Base-by-base conservation (phyloP, 2,113 vertebrate genomes). In the Coregonus clupeaformis region DNA sequence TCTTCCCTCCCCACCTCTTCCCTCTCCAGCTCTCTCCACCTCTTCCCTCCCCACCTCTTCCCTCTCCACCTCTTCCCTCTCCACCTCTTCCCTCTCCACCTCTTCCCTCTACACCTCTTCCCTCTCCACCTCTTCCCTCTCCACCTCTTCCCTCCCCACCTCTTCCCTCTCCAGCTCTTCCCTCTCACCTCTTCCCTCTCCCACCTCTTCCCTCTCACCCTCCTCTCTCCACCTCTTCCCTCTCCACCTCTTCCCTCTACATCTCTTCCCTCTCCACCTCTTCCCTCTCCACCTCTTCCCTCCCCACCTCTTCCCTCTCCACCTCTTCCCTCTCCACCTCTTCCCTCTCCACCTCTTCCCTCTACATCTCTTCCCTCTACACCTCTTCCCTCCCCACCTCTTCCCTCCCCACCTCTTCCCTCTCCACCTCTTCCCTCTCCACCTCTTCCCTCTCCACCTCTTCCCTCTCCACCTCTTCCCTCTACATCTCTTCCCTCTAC, bases 291-390 rank as follows among this genome's bases (percentile, higher is more conserved):
- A 5, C 0, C 65, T 20, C 65, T 27, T 0, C 64, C 27, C 30
- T 29, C 25, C n/a, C n/a, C n/a, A n/a, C n/a, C 27, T 27, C 27
- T 27, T 27, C 27, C 2, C 27, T 27, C 27, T 27, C 32, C 32
- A 32, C 2, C 27, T 27, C 27, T 27, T 2, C 27, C 27, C 2
- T 27, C 32, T 81, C 62, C 74, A 52, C 18, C 70, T 80, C 42
- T 66, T n/a, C n/a, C 62, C 16, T 18, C 55, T 18, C 25, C 4
- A 12, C n/a, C n/a, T 22, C 55, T 16, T 20, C 3, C 55, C 14
- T 59, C 20, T 3, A 18, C 14, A 20, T 65, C n/a, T 24, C 27
- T 11, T 83, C 24, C 62, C 6, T 36, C 32, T 9, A 1, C 36
- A 42, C 36, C 1, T 42, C 36, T 42, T 6, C 7, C 6, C 49